Base-by-base conservation (phyloP, 1,140 invertebrate genomes). In the Drosophila simulans region DNA sequence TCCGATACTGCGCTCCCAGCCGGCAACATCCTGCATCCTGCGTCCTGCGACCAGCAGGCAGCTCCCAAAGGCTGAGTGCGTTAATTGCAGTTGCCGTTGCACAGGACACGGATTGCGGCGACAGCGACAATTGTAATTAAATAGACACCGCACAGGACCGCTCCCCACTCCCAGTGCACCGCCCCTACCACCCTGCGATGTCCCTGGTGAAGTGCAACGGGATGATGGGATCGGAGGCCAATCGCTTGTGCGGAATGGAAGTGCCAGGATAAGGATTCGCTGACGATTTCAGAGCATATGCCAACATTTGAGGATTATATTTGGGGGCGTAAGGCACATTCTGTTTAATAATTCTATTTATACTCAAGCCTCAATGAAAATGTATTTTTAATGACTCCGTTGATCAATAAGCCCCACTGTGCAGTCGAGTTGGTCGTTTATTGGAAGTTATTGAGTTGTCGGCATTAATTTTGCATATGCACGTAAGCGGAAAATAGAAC, bases 61-160 rank as follows among this genome's bases (percentile, higher is more conserved):
- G 34, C n/a, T 45, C 45, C 66, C 72, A 56, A 37, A 27, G 56
- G 46, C 60, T 49, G 49, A 63, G 40, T 55, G 75, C 78, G 86
- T 88, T 90, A 88, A 88, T 88, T 84, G 85, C 84, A 80, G 40
- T 75, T 70, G 71, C 73, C 62, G 75, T 58, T 60, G 62, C 63
- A 80, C 59, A 83, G 85, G 72, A 84, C 81, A 90, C 81, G 79
- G 86, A 90, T 90, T 90, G 86, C 81, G 86, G 86, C 81, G 78
- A 69, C 77, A 75, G 77, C 77, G 77, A 82, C 86, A 90, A 90
- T 90, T 90, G 86, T 90, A 90, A 90, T 90, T 90, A 90, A 90
- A 90, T 90, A 82, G 86, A 90, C 86, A 90, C 86, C 79, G 66
- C 79, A 89, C 79, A 89, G 69, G 79, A 45, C n/a, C 63, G 34